Percentiles rank a stretch among this genome's conserved stretches.
Evolutionary conservation across 2,113 vertebrate species (phyloP).

Genomic region (Centropus unirufus): DNA sequence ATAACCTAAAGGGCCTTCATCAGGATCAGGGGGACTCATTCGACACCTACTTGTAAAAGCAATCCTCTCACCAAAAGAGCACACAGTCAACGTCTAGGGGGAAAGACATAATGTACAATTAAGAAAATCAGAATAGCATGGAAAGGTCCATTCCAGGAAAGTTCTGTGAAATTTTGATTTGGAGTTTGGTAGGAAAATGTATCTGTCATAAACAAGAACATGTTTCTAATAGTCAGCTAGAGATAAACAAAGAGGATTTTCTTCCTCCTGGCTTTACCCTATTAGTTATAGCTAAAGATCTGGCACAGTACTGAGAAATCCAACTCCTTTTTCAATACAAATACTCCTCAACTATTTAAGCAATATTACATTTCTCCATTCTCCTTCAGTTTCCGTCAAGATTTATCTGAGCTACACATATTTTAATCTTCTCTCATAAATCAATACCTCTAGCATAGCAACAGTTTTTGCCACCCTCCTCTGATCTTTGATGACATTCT

Average conservation of each 20-base stretch:
- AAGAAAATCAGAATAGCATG: not conserved
- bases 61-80: not conserved
- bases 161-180: not conserved
- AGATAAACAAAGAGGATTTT: not conserved
- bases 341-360: not conserved
- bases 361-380: not conserved
- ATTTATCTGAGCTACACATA: not conserved
- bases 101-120: not conserved
- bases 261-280: not conserved
- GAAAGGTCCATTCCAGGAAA: not conserved
- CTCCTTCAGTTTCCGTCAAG: not conserved
- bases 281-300: not conserved
- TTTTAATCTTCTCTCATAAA: constrained; percentile 44
- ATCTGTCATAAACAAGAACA: not conserved
- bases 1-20: constrained; percentile 27
- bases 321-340: not conserved
- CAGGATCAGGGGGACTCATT: constrained; percentile 2
- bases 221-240: not conserved
- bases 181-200: not conserved
- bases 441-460: not conserved
- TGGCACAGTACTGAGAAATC: not conserved
- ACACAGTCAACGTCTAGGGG: not conserved
- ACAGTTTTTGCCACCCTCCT: constrained; percentile 4
- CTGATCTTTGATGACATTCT: not conserved
- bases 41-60: not conserved